Base-by-base conservation (phyloP, 2,888 invertebrate species). In the Scaptomyza parva region DNA sequence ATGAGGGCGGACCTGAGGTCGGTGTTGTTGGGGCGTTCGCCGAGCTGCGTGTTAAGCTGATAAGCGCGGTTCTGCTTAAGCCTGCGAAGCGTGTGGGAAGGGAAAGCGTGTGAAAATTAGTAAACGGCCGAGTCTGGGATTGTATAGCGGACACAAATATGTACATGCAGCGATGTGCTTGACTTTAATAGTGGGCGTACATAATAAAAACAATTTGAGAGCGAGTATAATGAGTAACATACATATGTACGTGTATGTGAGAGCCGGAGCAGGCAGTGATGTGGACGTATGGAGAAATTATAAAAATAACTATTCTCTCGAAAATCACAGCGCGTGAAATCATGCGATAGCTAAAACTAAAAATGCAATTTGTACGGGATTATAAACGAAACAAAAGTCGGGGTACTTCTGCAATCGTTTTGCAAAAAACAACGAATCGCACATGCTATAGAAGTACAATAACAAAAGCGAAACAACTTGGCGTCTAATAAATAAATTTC, bases 41-140 rank as follows among this genome's bases (percentile, higher is more conserved):
- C 24, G 74, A 73, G 53, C 81, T 68, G 83, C 95, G 95, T 5
- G 96, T 95, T 81, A 96, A 92, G 59, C 96, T 96, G 87, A 97
- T 96, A 66, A 97, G 92, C 2, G 97, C 96, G 35, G 96, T 93
- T 89, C 96, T 96, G 40, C 96, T 96, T 30, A 96, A 94, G 82
- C 96, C 97, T 96, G 89, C 65, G 53, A 72, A 69, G 78, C 73
- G 48, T 62, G 74, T 62, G 67, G 37, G 37, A 18, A 58, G 65
- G 66, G 76, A 77, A 72, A 73, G 86, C 86, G 82, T 74, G 83
- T 87, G 87, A 85, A 76, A 78, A 70, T 81, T 78, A 71, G 76
- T 78, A 53, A 66, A 67, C 24, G 45, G 51, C 37, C 14, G 45
- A 54, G 30, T 44, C 30, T 35, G 33, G 41, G 30, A 61, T 24